Base-by-base conservation (phyloP, 1,140 invertebrate species). In the Augochlora pura region DNA sequence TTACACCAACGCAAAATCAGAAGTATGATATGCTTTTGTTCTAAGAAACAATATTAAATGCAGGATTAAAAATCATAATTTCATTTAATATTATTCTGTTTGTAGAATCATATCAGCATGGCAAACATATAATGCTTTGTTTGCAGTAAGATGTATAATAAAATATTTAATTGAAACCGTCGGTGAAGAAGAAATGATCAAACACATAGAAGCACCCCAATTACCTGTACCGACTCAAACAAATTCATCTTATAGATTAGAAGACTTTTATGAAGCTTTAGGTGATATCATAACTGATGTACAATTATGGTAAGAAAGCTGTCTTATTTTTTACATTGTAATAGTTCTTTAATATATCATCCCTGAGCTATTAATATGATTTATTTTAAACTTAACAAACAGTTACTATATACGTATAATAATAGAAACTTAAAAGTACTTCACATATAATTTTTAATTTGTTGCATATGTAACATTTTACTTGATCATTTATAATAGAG, bases 111-210 rank as follows among this genome's bases (percentile, higher is more conserved):
- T 98, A 92, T 96, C 98, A 85, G 96, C 97, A 64, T 99, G 98
- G 98, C 98, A 99, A 92, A 96, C 97, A 0, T 98, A 97, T 90
- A 99, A 99, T 93, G 97, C 97, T 0, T 91, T 99, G 46, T 98
- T 99, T 88, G 96, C 99, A 25, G 95, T 99, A 76, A 94, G 98
- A 73, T 96, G 96, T 86, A 94, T 98, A 73, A 95, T 96, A 72
- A 99, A 99, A 92, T 99, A 97, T 92, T 94, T 99, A 60, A 96
- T 98, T 16, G 96, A 97, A 91, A 96, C 95, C 69, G 94, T 96
- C 4, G 95, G 95, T 0, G 97, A 97, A 90, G 95, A 96, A 81
- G 95, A 96, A 81, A 93, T 97, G 79, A 93, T 96, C 42, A 94
- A 95, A 85, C 96, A 97, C 88, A 94, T 96, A 82, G 96, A 97